Percentiles rank a stretch among this genome's conserved stretches.
Evolutionary conservation across 2,888 invertebrate species (phyloP).

Genomic region (Balanococcus diminutus): DNA sequence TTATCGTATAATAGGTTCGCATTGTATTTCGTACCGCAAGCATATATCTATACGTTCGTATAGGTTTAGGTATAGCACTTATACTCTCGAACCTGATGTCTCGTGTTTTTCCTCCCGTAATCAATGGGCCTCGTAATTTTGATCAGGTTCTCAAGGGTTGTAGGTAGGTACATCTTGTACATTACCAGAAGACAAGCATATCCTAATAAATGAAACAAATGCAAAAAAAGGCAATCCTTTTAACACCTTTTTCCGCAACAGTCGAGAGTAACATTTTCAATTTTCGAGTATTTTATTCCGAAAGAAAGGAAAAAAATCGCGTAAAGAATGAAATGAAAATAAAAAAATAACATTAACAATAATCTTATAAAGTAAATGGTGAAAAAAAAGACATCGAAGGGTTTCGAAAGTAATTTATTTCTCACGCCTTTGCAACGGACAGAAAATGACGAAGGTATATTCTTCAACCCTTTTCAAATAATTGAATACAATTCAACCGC

Average conservation of each 20-base stretch:
- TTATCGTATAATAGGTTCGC: no score
- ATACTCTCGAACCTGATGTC: neutral
- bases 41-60: no score
- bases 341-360: slow-evolving; percentile 27
- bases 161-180: neutral
- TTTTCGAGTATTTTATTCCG: neutral
- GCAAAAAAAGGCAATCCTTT: slow-evolving; percentile 1
- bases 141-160: neutral
- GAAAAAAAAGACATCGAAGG: slow-evolving; percentile 20
- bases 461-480: slow-evolving; percentile 52
- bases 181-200: neutral
- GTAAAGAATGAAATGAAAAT: neutral
- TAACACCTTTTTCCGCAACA: neutral
- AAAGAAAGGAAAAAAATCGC: neutral
- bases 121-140: neutral
- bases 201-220: neutral
- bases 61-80: neutral
- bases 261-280: neutral
- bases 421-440: slow-evolving; percentile 54
- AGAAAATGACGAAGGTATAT: slow-evolving; percentile 51
- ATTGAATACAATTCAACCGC: slow-evolving; percentile 51
- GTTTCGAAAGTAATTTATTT: slow-evolving; percentile 51
- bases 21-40: no score
- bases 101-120: neutral
- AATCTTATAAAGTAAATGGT: slow-evolving; percentile 9